These are phyloP conservation scores for Epizoanthus rinbou DNA, from an alignment of 92 coral and sea anemone genomes.

Conservation along the genomic window DNA sequence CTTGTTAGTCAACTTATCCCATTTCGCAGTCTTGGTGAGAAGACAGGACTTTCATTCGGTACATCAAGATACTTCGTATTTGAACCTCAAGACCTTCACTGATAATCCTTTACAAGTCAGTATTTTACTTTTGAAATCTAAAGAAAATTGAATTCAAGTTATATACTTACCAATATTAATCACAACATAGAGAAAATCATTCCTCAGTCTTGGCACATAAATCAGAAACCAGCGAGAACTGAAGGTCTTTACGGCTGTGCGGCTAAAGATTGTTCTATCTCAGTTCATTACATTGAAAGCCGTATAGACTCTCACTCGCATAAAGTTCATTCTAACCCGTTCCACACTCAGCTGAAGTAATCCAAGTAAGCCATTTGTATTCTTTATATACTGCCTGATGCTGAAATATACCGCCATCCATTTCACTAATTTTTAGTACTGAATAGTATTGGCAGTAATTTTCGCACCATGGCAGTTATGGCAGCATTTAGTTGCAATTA, in stretches of 20 bases:
- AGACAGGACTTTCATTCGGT: too few relatives aligned
- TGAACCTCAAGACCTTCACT: too few relatives aligned
- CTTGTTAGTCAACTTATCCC: too few relatives aligned
- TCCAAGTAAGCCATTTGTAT: not conserved
- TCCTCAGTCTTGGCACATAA: not conserved
- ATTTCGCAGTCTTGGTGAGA: too few relatives aligned
- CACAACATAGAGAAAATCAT: slow-evolving; percentile 1
- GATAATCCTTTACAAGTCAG: too few relatives aligned
- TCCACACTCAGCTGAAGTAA: too few relatives aligned
- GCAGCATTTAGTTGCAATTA: slow-evolving; percentile 47
- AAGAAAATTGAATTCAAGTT: not conserved
- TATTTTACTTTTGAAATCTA: too few relatives aligned
- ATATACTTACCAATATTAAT: slow-evolving; percentile 8
- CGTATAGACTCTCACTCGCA: too few relatives aligned
- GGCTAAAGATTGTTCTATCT: not conserved
- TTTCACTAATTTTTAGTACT: slow-evolving; percentile 29
- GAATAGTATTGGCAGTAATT: slow-evolving; percentile 37
- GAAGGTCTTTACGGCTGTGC: not conserved
- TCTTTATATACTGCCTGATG: slow-evolving; percentile 26
- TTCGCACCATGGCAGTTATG: slow-evolving; percentile 46
- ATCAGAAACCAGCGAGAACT: not conserved
- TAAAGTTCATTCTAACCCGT: too few relatives aligned
- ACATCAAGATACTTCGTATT: too few relatives aligned
- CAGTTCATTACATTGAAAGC: too few relatives aligned
- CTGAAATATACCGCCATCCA: slow-evolving; percentile 25